phyloP scores from a whole-genome alignment of 2,113 vertebrate genomes.

The Solenodon paradoxus region DNA sequence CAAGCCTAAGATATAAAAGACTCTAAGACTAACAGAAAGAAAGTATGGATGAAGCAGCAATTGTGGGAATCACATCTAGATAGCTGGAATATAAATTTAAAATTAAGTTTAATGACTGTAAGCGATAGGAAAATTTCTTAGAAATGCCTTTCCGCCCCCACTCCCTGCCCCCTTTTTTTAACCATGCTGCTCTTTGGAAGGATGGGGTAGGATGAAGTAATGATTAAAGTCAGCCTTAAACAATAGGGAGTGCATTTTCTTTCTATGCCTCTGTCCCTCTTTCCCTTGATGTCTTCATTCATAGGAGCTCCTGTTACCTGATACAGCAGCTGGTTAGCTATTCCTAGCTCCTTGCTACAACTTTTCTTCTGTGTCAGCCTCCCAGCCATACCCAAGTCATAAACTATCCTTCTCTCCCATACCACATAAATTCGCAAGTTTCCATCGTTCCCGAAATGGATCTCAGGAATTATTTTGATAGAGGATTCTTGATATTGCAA shows the following conservation, averaged over 20 bases:
- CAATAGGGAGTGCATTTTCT: background rate
- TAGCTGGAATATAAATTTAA: background rate
- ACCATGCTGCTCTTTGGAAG: background rate
- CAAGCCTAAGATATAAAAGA: background rate
- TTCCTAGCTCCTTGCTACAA: background rate
- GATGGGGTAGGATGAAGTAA: background rate
- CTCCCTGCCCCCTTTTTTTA: too few species aligned
- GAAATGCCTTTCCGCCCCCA: too few species aligned
- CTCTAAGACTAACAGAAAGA: background rate
- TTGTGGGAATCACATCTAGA: background rate
- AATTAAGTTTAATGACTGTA: background rate
- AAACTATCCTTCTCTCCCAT: background rate
- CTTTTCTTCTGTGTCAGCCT: background rate
- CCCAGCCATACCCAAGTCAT: background rate
- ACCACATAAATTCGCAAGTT: background rate
- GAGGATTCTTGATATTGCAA: background rate
- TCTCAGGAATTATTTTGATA: background rate
- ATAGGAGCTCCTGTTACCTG: background rate
- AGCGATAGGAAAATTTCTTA: background rate
- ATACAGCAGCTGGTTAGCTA: background rate
- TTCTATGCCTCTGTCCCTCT: background rate
- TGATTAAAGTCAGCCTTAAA: background rate
- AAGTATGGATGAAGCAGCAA: background rate
- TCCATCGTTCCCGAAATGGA: background rate
- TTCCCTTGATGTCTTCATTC: background rate